Base-by-base conservation (phyloP, 2,888 invertebrate species). In the Ichneumoninae sp. region DNA sequence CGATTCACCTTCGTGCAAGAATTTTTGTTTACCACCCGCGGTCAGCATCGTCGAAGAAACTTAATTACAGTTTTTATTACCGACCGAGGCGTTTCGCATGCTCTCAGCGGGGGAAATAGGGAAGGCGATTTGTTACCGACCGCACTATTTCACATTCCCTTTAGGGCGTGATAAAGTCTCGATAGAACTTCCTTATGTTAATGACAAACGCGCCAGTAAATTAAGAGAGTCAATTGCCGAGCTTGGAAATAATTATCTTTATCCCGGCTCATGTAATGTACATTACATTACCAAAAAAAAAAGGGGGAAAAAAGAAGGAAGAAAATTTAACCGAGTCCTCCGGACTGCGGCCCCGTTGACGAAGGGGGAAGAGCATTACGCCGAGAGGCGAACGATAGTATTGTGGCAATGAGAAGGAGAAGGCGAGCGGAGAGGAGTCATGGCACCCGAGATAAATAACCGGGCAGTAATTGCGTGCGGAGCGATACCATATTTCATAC, bases 401-500 rank as follows among this genome's bases (percentile, higher is more conserved):
- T 60, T 26, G 71, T 50, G 65, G 77, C 81, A 78, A 75, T 81
- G 54, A 75, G 79, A 78, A 80, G 85, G 80, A 75, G 83, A 81
- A 81, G 86, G 83, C 79, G 81, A 85, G 73, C 80, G 57, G 57
- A 57, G 79, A 84, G 78, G 85, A 88, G 87, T 88, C 88, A 89
- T 89, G 86, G 88, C 87, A 88, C 87, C 87, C 90, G 93, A 94
- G 94, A 94, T 94, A 94, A 94, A 95, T 94, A 94, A 94, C 94
- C 94, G 92, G 93, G 92, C 94, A 93, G 95, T 95, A 95, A 95
- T 95, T 95, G 95, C 95, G 94, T 94, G 94, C 93, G 94, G 95
- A 94, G 94, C 94, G 94, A 94, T 94, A 94, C 94, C 95, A 95
- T 95, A 95, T 95, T 95, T 95, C 95, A 95, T 94, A 94, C 92